Conservation (phyloP, 2,113 vertebrate species). For the Opisthocomus hoazin region DNA sequence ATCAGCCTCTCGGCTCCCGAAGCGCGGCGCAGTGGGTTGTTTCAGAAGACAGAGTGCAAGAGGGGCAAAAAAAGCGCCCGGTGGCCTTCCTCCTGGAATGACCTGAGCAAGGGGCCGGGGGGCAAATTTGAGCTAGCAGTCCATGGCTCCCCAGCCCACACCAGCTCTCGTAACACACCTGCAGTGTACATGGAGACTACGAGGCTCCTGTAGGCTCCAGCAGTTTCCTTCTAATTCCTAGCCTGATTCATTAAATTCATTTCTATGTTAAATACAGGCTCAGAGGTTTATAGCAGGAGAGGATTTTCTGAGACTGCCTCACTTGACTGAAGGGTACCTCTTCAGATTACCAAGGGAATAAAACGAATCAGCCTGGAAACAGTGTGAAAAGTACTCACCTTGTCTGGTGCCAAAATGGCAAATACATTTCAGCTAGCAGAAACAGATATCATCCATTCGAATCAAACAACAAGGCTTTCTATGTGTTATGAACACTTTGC, state of each 20-base stretch:
- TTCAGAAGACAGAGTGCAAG: not conserved
- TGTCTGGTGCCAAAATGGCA: not conserved
- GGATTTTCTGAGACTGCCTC: not conserved
- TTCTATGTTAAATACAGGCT: not conserved
- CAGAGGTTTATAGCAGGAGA: not conserved
- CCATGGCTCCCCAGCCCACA: not conserved
- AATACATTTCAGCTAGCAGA: not conserved
- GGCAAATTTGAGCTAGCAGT: not conserved
- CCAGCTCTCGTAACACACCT: not conserved
- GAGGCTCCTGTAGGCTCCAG: not conserved
- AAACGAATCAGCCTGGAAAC: not conserved
- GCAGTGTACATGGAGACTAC: not conserved
- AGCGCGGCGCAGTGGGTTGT: fast-evolving
- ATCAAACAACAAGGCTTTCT: not conserved
- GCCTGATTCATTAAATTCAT: not conserved
- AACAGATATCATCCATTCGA: not conserved
- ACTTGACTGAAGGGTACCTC: not conserved
- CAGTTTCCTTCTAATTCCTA: not conserved
- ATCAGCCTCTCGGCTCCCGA: not conserved
- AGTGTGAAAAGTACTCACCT: not conserved
- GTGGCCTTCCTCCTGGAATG: not conserved
- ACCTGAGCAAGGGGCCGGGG: not conserved
- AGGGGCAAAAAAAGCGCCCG: not conserved
- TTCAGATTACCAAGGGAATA: slow-evolving; percentile 7
- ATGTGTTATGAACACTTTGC: not conserved